Percentiles rank a stretch among this genome's conserved stretches.
phyloP scores from a whole-genome alignment of 2,797 vertebrate species.

The Anguilla megastoma region DNA sequence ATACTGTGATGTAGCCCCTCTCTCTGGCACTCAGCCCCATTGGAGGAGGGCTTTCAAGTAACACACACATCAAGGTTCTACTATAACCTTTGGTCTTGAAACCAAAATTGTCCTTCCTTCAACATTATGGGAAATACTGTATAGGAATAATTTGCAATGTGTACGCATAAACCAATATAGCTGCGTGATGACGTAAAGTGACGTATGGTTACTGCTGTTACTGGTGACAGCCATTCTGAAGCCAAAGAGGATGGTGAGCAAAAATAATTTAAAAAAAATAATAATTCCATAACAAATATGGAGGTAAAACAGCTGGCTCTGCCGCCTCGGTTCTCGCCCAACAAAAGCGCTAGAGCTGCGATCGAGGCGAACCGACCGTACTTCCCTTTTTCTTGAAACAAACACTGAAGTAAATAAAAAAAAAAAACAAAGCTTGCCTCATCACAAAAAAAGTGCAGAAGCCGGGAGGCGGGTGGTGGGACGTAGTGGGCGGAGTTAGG shows the following conservation, averaged over 20 bases:
- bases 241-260: not conserved
- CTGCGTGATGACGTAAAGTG: not conserved
- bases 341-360: slow-evolving; percentile 40
- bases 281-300: not conserved
- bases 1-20: not conserved
- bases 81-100: not conserved
- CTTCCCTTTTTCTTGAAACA: slow-evolving; percentile 37
- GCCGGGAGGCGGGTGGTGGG: not conserved
- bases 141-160: not conserved
- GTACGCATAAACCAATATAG: not conserved
- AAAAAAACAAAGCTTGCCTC: not conserved
- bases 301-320: not conserved
- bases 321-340: slow-evolving; percentile 32
- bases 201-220: not conserved
- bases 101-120: slow-evolving; percentile 1
- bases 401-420: slow-evolving; percentile 18
- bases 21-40: not conserved
- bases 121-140: not conserved
- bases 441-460: not conserved
- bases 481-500: slow-evolving; percentile 40
- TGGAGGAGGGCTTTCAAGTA: not conserved
- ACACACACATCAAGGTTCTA: not conserved
- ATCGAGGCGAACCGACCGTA: slow-evolving; percentile 44
- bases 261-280: not conserved
- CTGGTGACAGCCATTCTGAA: not conserved